Evolutionary conservation across 2,888 invertebrate species (phyloP), one percentile per base, ranked within the genome.

Genomic region (Temnothorax ravouxi): DNA sequence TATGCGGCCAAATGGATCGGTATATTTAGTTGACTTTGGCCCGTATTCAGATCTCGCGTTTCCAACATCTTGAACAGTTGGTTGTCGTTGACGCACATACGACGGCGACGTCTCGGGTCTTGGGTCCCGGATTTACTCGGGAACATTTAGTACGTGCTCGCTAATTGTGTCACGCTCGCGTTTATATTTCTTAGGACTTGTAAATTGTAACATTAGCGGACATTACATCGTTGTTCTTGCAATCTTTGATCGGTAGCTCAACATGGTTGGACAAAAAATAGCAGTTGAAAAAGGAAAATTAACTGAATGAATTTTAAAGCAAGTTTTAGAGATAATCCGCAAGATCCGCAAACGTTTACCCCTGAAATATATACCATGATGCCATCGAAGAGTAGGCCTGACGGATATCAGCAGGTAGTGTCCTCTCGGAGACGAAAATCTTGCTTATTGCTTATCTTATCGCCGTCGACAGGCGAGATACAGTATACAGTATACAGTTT

Each of bases 1-100:
- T 72, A 74, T 47, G 79, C 38, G 74, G 79, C 75, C 75, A 80
- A 80, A 80, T 80, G 79, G 74, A 80, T 80, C 59, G 79, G 79
- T 72, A 80, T 80, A 80, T 80, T 80, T 80, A 80, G 79, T 80
- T 80, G 79, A 80, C 59, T 80, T 80, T 80, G 79, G 79, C 79
- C 75, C 74, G 56, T 54, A 50, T 72, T 74, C 79, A 59, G 74
- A 59, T 47, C 66, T 66, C 66, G 18, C 47, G 47, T 74, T 38
- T 59, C 44, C 59, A 47, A 59, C 38, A 47, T 80, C 79, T 54
- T 38, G 34, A 41, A 13, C 74, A 38, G 74, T 38, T 34, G 79
- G 44, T 59, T 44, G 54, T 25, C 71, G 52, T 54, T 77, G 76
- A 71, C 15, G 54, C 34, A 56, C 21, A 44, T 38, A 77, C 41